Percentiles rank a stretch among this genome's conserved stretches.
Evolutionary conservation across 2,797 vertebrate genomes (phyloP).

Genomic region (Peromyscus aztecus): DNA sequence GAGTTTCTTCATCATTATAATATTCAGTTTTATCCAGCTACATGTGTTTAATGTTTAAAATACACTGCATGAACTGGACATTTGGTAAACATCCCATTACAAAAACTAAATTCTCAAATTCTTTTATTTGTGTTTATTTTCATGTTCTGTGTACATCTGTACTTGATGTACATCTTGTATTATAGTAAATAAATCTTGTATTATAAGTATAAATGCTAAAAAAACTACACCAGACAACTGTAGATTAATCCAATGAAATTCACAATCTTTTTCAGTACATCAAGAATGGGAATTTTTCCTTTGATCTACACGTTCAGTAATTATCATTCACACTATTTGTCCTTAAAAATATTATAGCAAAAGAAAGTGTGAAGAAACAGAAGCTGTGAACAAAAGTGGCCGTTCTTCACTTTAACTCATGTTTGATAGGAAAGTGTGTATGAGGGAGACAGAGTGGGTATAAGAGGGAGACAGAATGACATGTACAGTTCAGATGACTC

Average conservation of each 20-base stretch:
- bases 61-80: background rate
- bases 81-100: background rate
- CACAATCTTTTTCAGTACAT: background rate
- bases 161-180: no score
- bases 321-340: background rate
- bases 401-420: background rate
- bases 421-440: background rate
- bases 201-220: background rate
- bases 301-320: background rate
- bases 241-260: background rate
- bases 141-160: background rate
- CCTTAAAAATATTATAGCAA: background rate
- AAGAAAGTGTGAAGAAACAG: background rate
- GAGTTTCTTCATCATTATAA: background rate
- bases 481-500: background rate
- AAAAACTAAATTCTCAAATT: background rate
- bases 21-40: background rate
- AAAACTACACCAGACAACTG: background rate
- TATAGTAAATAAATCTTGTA: background rate
- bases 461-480: background rate
- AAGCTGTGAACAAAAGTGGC: background rate
- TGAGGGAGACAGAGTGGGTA: background rate
- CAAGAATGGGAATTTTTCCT: background rate
- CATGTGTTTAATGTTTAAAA: constrained; percentile 21
- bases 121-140: background rate